phyloP scores from a whole-genome alignment of 1,140 invertebrate genomes.

The Tribolium madens region DNA sequence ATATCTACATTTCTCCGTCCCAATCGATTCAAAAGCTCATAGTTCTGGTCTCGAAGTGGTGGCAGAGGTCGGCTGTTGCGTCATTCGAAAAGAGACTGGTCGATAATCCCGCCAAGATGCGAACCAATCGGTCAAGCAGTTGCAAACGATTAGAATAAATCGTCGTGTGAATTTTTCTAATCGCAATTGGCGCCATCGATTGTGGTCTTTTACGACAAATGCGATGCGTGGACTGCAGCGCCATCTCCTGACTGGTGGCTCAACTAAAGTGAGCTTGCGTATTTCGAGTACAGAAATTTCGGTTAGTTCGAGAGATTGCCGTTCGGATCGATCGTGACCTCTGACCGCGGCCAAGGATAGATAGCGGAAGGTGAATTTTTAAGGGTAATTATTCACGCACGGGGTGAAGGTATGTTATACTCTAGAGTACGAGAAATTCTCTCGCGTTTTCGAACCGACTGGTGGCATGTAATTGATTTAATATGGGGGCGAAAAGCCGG shows the following conservation, averaged over 20 bases:
- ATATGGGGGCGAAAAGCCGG: not conserved
- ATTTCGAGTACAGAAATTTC: not conserved
- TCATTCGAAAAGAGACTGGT: not conserved
- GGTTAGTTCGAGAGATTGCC: not conserved
- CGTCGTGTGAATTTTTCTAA: not conserved
- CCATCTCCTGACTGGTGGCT: not conserved
- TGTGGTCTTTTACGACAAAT: not conserved
- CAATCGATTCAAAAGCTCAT: not conserved
- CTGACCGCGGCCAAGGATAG: constrained; percentile 20
- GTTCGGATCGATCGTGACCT: constrained; percentile 18
- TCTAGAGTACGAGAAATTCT: not conserved
- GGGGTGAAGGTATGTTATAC: not conserved
- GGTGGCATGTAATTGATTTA: not conserved
- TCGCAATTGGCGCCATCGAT: not conserved
- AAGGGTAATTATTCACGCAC: not conserved
- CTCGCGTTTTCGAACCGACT: not conserved
- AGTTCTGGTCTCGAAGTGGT: not conserved
- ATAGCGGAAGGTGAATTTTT: constrained; percentile 9
- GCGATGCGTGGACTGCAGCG: not conserved
- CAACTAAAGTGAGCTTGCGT: not conserved
- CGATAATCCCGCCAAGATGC: not conserved
- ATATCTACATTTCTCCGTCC: not conserved
- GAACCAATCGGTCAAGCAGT: not conserved
- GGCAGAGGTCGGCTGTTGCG: not conserved
- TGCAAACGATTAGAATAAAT: not conserved